These are phyloP conservation scores for Xiphorhynchus erythropygius DNA, from an alignment of 2,797 vertebrate species.

Conservation along the genomic window DNA sequence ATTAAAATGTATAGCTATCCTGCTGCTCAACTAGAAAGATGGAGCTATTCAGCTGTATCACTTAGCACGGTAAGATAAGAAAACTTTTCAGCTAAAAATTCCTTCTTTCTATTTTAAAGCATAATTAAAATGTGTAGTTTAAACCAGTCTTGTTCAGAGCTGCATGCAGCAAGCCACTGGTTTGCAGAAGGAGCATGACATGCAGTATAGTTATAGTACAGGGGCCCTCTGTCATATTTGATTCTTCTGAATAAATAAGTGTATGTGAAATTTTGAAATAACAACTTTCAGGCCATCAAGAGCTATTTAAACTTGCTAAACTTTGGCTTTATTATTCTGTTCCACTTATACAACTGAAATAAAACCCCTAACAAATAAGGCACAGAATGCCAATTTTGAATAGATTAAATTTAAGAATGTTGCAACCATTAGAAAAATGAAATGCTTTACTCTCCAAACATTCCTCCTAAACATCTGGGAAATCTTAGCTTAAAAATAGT, in stretches of 20 bases:
- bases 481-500: conserved; percentile 54
- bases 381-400: neutral
- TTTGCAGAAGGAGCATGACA: neutral
- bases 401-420: conserved; percentile 3
- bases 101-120: neutral
- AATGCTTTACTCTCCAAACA: conserved; percentile 27
- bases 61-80: neutral
- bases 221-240: neutral
- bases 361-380: neutral
- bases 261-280: neutral
- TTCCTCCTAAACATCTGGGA: conserved; percentile 64
- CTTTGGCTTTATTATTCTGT: neutral
- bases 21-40: neutral
- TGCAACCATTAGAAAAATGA: neutral
- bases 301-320: neutral
- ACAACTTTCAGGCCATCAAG: neutral
- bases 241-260: neutral
- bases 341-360: neutral
- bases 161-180: neutral
- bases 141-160: neutral
- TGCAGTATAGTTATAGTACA: neutral
- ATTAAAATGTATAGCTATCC: neutral
- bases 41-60: neutral
- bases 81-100: neutral
- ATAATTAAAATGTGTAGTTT: neutral